Base-by-base conservation (phyloP, 2,113 vertebrate species). In the Osmerus mordax region DNA sequence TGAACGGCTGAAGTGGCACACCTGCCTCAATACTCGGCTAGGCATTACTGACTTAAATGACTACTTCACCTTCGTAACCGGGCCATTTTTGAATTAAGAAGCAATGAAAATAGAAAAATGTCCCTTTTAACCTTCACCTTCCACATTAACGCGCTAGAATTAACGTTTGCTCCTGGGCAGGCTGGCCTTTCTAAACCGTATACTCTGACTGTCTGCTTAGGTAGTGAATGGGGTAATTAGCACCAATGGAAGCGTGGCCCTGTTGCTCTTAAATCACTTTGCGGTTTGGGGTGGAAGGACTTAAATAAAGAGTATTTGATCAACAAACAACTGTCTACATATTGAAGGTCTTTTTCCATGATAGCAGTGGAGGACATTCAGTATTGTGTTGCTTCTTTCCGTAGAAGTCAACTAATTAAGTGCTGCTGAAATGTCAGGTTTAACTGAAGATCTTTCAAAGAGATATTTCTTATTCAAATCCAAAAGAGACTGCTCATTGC, bases 151-250 rank as follows among this genome's bases (percentile, higher is more conserved):
- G 60, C 9, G 32, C 52, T 75, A 66, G 53, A 79, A 54, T 75
- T 61, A 64, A 72, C 71, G 77, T 78, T 70, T 16, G 25, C 75
- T 69, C 28, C 51, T 32, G 72, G 72, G 75, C 69, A 73, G 75
- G 41, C 69, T 75, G 70, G 67, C 73, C 52, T 73, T 69, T 76
- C 73, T 69, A 74, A 82, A 82, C 76, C 69, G 62, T 59, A 21
- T 74, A 75, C 77, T 73, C 63, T 55, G 74, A 41, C 72, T 74
- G 70, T 78, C 79, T 72, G 76, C 74, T 85, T 83, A 79, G 74
- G 78, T 78, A 82, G 84, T 85, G 78, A 84, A 73, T 70, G 71
- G 47, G 69, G 68, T 76, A 77, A 83, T 82, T 76, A 73, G 71
- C 66, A 14, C 69, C 25, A 11, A 47, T 53, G 51, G 18, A 28